phyloP scores from a whole-genome alignment of 1,140 invertebrate species.

The Orussus abietinus region DNA sequence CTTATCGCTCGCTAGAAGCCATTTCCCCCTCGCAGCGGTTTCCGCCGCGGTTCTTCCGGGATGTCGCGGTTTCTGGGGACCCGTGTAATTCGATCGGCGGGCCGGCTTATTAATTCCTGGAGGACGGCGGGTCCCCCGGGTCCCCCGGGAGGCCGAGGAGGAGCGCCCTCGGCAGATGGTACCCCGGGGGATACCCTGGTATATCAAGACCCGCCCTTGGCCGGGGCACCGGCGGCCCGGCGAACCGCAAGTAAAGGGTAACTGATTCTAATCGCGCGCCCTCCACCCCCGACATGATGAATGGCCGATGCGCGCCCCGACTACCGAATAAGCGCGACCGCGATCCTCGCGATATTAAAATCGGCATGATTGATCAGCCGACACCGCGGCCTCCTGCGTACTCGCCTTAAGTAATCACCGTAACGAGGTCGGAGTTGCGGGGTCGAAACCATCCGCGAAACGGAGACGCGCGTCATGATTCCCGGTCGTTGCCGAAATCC shows the following conservation, averaged over 20 bases:
- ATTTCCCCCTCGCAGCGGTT: no score
- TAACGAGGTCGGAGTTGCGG: no score
- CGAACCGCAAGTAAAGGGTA: constrained; percentile 40
- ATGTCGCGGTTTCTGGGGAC: no score
- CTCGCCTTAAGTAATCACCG: no score
- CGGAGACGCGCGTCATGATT: no score
- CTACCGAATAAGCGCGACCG: constrained; percentile 32
- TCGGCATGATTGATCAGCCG: constrained; percentile 30
- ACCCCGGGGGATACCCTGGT: constrained; percentile 42
- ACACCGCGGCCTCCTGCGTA: neutral
- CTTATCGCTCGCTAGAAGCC: no score
- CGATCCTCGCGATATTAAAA: constrained; percentile 33
- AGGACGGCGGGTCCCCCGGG: constrained; percentile 2
- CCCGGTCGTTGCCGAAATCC: no score
- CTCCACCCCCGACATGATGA: constrained; percentile 37
- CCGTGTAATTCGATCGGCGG: no score
- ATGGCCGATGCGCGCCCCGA: constrained; percentile 35
- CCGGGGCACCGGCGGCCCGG: constrained; percentile 19
- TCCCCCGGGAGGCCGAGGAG: constrained; percentile 22
- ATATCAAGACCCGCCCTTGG: constrained; percentile 41
- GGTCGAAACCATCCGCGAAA: no score
- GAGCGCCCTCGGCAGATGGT: constrained; percentile 40
- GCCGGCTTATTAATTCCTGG: constrained; percentile 36
- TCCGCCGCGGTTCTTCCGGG: no score
- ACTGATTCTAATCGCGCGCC: constrained; percentile 46